These are phyloP conservation scores for Pantherophis vulpinus DNA, from an alignment of 2,797 vertebrate species.

Conservation along the genomic window DNA sequence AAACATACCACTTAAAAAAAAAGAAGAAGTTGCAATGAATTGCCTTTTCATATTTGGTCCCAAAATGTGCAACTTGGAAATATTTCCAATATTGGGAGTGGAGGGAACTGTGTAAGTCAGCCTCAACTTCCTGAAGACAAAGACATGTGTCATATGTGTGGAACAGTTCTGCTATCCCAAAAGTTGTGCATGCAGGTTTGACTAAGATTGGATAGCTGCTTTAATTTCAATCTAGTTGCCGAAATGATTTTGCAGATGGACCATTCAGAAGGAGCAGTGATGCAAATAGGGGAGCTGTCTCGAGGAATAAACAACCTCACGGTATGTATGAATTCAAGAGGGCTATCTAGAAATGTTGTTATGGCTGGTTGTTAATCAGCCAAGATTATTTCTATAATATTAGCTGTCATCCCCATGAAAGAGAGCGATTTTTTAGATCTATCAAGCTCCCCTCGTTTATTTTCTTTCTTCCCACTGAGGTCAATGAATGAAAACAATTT, in stretches of 20 bases:
- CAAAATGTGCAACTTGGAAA: background rate
- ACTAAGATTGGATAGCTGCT: slow-evolving; percentile 29
- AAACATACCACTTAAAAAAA: background rate
- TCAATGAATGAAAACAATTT: background rate
- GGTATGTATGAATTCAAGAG: slow-evolving; percentile 71
- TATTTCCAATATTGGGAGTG: background rate
- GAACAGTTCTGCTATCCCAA: background rate
- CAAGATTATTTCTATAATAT: background rate
- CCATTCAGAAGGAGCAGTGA: slow-evolving; percentile 81
- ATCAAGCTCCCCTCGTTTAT: background rate
- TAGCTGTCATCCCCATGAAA: background rate
- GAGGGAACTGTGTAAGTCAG: background rate
- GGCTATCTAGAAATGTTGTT: background rate
- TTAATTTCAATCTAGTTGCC: slow-evolving; percentile 57
- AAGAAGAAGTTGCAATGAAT: background rate
- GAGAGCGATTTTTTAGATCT: background rate
- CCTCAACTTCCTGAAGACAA: background rate
- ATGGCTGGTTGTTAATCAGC: background rate
- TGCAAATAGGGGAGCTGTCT: slow-evolving; percentile 89
- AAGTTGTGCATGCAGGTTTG: slow-evolving; percentile 42
- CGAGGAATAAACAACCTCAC: slow-evolving; percentile 91
- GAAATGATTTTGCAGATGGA: slow-evolving; percentile 84
- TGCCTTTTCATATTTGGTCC: background rate
- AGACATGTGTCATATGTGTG: background rate
- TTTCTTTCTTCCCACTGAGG: background rate